Conservation (phyloP, 2,797 vertebrate species). For the Rhinichthys osculus region DNA sequence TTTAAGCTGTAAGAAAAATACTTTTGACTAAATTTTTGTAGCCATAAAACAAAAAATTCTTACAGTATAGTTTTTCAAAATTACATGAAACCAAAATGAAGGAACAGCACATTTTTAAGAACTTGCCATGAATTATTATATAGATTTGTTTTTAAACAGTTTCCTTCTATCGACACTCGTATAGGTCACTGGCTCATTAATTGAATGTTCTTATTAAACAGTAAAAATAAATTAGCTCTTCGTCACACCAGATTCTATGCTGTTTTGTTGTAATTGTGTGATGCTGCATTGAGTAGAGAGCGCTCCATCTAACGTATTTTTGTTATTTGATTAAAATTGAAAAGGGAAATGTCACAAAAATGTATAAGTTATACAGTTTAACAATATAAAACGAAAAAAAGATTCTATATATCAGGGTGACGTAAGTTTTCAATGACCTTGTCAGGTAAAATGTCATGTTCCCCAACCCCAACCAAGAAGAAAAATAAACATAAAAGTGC, state of each 20-base stretch:
- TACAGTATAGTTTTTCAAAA: background rate
- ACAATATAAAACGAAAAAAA: background rate
- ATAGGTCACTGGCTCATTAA: background rate
- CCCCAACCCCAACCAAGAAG: background rate
- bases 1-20: too few species aligned
- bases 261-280: background rate
- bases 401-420: background rate
- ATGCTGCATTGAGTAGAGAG: background rate
- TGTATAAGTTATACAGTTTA: background rate
- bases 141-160: too few species aligned
- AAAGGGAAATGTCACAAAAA: background rate
- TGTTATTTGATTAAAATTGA: background rate
- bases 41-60: too few species aligned
- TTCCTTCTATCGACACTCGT: background rate
- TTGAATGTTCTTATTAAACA: background rate
- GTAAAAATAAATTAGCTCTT: background rate
- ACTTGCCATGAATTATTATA: background rate
- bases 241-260: background rate
- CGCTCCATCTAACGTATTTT: background rate
- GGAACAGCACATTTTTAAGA: background rate
- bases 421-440: conserved; percentile 33
- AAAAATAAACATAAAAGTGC: background rate
- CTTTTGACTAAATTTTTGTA: too few species aligned
- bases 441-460: background rate
- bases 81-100: background rate